phyloP scores from a whole-genome alignment of 2,797 vertebrate genomes.

The Coluber constrictor region DNA sequence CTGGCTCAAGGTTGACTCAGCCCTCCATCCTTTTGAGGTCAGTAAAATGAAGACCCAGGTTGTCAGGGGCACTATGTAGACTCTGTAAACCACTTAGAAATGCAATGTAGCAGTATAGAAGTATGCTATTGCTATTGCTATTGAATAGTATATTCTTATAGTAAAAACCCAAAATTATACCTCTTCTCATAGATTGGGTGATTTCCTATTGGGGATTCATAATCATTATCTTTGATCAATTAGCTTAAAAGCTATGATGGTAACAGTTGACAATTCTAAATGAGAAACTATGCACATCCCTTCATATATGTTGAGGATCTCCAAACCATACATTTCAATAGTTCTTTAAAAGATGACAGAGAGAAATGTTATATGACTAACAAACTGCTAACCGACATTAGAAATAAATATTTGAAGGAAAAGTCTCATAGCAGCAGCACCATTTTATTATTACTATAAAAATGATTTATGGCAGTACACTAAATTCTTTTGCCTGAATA shows the following conservation, averaged over 20 bases:
- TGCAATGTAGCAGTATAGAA: background rate
- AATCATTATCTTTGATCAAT: background rate
- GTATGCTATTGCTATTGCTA: background rate
- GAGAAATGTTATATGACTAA: background rate
- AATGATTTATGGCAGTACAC: background rate
- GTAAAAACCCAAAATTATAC: background rate
- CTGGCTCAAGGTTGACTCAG: background rate
- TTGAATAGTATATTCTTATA: background rate
- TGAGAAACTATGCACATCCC: background rate
- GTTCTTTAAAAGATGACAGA: background rate
- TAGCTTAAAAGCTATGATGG: background rate
- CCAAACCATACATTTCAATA: background rate
- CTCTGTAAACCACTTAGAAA: background rate
- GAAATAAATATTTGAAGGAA: background rate
- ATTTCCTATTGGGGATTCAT: background rate
- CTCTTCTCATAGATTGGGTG: background rate
- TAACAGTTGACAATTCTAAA: background rate
- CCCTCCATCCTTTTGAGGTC: background rate
- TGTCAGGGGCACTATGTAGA: background rate
- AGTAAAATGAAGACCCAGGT: background rate
- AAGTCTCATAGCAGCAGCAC: background rate
- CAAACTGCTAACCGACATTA: background rate
- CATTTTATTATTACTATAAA: background rate
- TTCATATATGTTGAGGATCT: background rate
- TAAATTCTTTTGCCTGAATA: background rate